Evolutionary conservation across 2,797 vertebrate species (phyloP).

Genomic region (Cyclura pinguis): DNA sequence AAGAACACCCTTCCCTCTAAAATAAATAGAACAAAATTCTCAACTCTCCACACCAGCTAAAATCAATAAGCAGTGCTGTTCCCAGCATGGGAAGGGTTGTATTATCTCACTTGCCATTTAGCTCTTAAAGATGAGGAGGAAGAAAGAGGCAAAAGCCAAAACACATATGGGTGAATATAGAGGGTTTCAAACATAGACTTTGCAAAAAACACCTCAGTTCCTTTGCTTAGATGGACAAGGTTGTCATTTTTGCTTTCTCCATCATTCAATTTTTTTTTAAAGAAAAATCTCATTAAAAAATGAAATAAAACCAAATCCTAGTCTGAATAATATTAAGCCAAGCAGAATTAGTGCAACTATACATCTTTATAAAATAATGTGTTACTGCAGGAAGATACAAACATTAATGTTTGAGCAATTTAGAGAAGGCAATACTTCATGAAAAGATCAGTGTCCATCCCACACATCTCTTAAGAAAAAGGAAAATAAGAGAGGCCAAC

Average conservation of each 20-base stretch:
- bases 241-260: not conserved
- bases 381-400: constrained; percentile 62
- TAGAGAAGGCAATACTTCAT: constrained; percentile 50
- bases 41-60: not conserved
- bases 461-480: constrained; percentile 27
- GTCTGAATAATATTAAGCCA: constrained; percentile 46
- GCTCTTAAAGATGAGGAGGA: not conserved
- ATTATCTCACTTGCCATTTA: not conserved
- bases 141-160: too few relatives aligned
- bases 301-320: not conserved
- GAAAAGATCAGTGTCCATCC: constrained; percentile 42
- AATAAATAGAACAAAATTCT: not conserved
- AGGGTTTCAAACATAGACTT: too few relatives aligned
- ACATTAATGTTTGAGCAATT: constrained; percentile 62
- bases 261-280: not conserved
- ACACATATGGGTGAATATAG: too few relatives aligned
- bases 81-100: not conserved
- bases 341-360: constrained; percentile 61
- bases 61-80: not conserved
- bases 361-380: constrained; percentile 62
- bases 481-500: constrained; percentile 35
- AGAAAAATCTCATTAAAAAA: not conserved
- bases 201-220: not conserved
- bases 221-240: not conserved
- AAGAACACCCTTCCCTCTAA: not conserved